These are phyloP conservation scores for Heliconius cydno DNA, from an alignment of 2,888 invertebrate species.

Conservation along the genomic window DNA sequence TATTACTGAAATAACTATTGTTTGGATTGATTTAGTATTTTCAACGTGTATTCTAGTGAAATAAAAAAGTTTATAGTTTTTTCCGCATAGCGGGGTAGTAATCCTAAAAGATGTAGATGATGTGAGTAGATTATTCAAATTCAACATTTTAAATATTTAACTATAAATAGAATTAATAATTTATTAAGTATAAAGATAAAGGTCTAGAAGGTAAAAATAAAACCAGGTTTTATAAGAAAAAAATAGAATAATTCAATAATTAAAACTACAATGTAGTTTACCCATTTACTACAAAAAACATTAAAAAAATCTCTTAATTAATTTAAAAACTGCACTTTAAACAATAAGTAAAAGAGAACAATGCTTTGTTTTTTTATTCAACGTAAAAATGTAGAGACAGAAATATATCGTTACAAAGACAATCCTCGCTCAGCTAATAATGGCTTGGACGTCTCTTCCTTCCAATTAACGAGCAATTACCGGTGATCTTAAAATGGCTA, in stretches of 20 bases:
- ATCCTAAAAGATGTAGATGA: not conserved
- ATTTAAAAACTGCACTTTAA: not conserved
- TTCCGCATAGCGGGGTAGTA: too few species aligned
- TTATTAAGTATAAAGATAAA: not conserved
- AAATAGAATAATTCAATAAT: too few species aligned
- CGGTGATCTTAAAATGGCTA: slow-evolving; percentile 39
- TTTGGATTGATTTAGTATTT: slow-evolving; percentile 4
- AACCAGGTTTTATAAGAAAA: not conserved
- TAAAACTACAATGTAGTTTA: too few species aligned
- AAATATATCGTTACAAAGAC: slow-evolving; percentile 38
- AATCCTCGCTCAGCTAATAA: slow-evolving; percentile 37
- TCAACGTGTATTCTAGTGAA: not conserved
- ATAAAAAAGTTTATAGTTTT: not conserved
- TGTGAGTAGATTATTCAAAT: not conserved
- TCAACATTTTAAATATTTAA: not conserved
- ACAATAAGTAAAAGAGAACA: slow-evolving; percentile 12
- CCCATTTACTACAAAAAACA: too few species aligned
- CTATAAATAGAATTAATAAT: not conserved
- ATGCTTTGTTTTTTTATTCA: not conserved
- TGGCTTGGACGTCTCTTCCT: slow-evolving; percentile 35
- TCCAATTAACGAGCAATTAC: slow-evolving; percentile 41
- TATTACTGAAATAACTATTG: slow-evolving; percentile 22
- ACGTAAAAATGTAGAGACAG: slow-evolving; percentile 11
- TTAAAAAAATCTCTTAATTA: not conserved
- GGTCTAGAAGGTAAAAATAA: not conserved